Evolutionary conservation across 1,140 invertebrate genomes (phyloP), one percentile per base, ranked within the genome.

Genomic region (Zelostemma sp.): DNA sequence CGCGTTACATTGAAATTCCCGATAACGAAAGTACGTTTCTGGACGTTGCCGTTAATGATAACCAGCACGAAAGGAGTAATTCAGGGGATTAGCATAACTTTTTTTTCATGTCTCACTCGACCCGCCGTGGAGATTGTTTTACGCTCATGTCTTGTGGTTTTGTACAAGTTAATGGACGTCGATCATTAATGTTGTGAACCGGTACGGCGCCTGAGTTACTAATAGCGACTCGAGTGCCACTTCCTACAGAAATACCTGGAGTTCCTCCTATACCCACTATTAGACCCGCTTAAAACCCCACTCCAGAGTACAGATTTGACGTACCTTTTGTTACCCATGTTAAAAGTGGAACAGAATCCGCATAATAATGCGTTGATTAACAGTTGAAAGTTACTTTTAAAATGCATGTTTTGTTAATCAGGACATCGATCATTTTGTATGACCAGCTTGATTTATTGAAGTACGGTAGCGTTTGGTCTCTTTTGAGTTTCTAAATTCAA

Each of bases 141-240:
- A 11, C 25, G 8, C 28, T 51, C 49, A n/a, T 17, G 28, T 40
- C 49, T 16, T 51, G 49, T 40, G 18, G 31, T 38, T 19, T 51
- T 51, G 25, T 49, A 33, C 25, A 49, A 28, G 47, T 49, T 49
- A 49, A 51, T 51, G 33, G 31, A 51, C 17, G 49, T 40, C 49
- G 33, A 51, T 51, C 49, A 51, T 51, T 51, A 51, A 51, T 51
- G 28, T 51, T 40, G 19, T 19, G 49, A 35, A 38, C 33, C 33
- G 33, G 28, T 40, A 19, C 14, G 28, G 17, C 46, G 16, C 18
- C 19, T 19, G 18, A 25, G 21, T 31, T 50, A 50, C 21, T 50
- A 50, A 50, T 38, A 57, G 35, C 35, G 35, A 15, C 35, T 40
- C 11, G 35, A 40, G 35, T 5, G n/a, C 35, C 35, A 40, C 35